Percentiles rank a stretch among this genome's conserved stretches.
These are phyloP conservation scores for Callipepla californica DNA, from an alignment of 2,113 vertebrate species.

Conservation along the genomic window DNA sequence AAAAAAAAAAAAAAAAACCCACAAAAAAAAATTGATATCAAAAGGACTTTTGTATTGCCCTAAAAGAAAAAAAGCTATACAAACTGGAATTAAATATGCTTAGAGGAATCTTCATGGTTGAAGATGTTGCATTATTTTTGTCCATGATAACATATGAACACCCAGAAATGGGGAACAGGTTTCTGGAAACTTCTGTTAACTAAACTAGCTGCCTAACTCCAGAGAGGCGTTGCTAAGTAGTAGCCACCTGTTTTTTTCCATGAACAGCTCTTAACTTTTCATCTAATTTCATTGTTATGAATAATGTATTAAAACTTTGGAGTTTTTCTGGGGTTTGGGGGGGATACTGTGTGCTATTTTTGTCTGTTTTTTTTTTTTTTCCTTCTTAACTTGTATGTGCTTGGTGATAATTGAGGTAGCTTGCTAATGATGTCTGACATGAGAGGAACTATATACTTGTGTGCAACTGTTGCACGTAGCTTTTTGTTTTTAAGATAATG, in stretches of 20 bases:
- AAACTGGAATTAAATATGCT: neutral
- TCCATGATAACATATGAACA: neutral
- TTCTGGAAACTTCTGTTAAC: neutral
- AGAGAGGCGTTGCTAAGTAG: neutral
- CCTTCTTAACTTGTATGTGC: neutral
- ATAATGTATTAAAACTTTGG: neutral
- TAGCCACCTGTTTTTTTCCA: neutral
- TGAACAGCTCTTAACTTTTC: neutral
- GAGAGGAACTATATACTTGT: neutral
- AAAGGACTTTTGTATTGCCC: neutral
- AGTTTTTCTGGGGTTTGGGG: neutral
- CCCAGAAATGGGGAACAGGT: neutral
- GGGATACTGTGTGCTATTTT: too few species aligned
- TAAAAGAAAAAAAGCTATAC: neutral
- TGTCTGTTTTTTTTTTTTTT: neutral
- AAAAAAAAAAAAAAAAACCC: neutral
- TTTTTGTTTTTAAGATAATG: neutral
- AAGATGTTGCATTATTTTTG: neutral
- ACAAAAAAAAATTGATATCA: too few species aligned
- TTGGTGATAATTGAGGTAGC: neutral
- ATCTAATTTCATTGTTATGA: rapidly evolving
- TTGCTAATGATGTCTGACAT: neutral
- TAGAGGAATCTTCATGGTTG: neutral
- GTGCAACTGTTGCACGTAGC: neutral
- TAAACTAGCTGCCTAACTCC: neutral